These are phyloP conservation scores for Lethrus apterus DNA, from an alignment of 1,140 invertebrate genomes.

Conservation along the genomic window DNA sequence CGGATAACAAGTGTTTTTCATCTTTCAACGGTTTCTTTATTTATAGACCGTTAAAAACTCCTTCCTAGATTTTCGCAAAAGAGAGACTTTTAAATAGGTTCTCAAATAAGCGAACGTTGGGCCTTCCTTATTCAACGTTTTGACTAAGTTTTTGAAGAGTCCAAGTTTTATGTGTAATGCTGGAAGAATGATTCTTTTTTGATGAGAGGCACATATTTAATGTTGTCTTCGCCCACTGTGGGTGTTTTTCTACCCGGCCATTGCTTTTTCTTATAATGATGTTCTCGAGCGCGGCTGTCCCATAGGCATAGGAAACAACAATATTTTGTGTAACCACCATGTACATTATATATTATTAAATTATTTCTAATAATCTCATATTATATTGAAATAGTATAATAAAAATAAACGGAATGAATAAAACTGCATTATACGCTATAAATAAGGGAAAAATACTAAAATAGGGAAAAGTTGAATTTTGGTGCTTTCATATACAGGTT, in stretches of 20 bases:
- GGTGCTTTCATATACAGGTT: too few species aligned
- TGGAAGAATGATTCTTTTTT: slow-evolving; percentile 17
- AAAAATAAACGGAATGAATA: too few species aligned
- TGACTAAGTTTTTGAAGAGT: slow-evolving; percentile 35
- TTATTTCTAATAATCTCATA: too few species aligned
- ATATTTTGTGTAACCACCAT: slow-evolving; percentile 38
- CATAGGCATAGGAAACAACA: slow-evolving; percentile 38
- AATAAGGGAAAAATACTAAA: too few species aligned
- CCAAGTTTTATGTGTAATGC: slow-evolving; percentile 34
- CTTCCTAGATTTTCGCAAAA: slow-evolving; percentile 29
- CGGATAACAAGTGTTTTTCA: slow-evolving; percentile 16
- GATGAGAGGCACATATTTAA: slow-evolving; percentile 6
- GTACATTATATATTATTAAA: too few species aligned
- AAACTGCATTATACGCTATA: too few species aligned
- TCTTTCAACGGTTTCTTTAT: slow-evolving; percentile 26
- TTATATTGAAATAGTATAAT: too few species aligned
- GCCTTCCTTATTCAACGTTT: slow-evolving; percentile 28
- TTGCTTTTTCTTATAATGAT: slow-evolving; percentile 33
- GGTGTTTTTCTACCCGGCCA: slow-evolving; percentile 20
- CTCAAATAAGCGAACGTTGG: slow-evolving; percentile 30
- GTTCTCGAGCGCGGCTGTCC: slow-evolving; percentile 33
- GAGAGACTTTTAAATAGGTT: slow-evolving; percentile 28
- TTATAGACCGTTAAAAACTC: slow-evolving; percentile 25
- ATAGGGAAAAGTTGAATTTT: too few species aligned
- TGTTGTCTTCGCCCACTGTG: slow-evolving; percentile 1